phyloP scores from a whole-genome alignment of 2,113 vertebrate species.

The Corvus cornix region DNA sequence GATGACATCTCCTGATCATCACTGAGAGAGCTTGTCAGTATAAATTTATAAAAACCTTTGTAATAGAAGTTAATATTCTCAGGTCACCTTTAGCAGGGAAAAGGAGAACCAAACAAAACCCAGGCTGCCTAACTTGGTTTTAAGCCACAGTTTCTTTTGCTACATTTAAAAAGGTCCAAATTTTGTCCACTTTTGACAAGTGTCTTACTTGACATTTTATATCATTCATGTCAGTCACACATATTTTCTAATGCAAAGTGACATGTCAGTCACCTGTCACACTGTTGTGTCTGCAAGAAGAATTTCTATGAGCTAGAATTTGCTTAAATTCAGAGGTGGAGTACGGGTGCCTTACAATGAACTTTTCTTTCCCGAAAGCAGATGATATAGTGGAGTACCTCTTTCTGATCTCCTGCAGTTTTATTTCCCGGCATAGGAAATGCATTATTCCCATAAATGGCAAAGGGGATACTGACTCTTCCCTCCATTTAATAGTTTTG shows the following conservation, averaged over 20 bases:
- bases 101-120: background rate
- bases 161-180: background rate
- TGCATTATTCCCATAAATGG: background rate
- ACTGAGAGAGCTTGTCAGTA: background rate
- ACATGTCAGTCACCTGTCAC: conserved; percentile 3
- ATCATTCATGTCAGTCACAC: conserved; percentile 20
- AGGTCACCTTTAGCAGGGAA: background rate
- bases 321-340: conserved; percentile 14
- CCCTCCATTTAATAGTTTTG: background rate
- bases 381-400: background rate
- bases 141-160: background rate
- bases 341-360: background rate
- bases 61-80: background rate
- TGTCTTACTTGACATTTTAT: conserved; percentile 46
- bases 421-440: background rate
- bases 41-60: background rate
- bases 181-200: background rate
- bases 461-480: background rate
- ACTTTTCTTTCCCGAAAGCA: background rate
- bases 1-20: background rate
- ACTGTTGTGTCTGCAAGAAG: background rate
- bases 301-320: conserved; percentile 40
- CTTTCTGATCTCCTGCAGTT: background rate
- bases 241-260: conserved; percentile 48
- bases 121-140: background rate